phyloP scores from a whole-genome alignment of 2,888 invertebrate genomes.

The Cataglyphis livida region DNA sequence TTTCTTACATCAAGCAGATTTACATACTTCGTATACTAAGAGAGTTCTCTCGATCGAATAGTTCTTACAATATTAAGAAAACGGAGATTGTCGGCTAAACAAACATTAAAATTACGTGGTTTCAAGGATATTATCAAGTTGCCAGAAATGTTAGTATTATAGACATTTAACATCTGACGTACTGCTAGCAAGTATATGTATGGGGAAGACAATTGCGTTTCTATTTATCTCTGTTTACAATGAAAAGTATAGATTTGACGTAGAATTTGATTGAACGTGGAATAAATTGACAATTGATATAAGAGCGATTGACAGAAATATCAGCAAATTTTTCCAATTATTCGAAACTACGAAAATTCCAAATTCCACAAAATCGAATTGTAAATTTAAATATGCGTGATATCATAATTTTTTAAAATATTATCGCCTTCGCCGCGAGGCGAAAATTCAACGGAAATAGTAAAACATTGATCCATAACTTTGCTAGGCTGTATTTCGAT shows the following conservation, averaged over 20 bases:
- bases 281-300: background rate
- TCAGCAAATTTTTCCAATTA: background rate
- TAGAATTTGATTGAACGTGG: conserved; percentile 72
- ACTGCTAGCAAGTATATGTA: conserved; percentile 57
- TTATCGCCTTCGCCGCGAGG: conserved; percentile 20
- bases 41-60: conserved; percentile 9
- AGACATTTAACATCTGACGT: conserved; percentile 59
- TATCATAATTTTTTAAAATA: background rate
- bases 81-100: background rate
- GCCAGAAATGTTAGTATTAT: conserved; percentile 30
- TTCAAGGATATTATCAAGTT: conserved; percentile 35
- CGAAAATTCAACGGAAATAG: conserved; percentile 51
- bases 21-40: conserved; percentile 5
- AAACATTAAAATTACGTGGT: background rate
- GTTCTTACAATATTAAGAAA: conserved; percentile 2
- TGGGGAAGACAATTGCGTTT: conserved; percentile 71
- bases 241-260: conserved; percentile 64
- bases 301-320: background rate
- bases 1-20: conserved; percentile 1
- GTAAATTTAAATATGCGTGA: background rate
- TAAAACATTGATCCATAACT: conserved; percentile 57
- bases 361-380: background rate
- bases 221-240: conserved; percentile 46
- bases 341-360: background rate
- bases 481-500: conserved; percentile 60